Percentiles rank a stretch among this genome's conserved stretches.
Conservation (phyloP, 1,140 invertebrate genomes). For the Drosophila micromelanica region DNA sequence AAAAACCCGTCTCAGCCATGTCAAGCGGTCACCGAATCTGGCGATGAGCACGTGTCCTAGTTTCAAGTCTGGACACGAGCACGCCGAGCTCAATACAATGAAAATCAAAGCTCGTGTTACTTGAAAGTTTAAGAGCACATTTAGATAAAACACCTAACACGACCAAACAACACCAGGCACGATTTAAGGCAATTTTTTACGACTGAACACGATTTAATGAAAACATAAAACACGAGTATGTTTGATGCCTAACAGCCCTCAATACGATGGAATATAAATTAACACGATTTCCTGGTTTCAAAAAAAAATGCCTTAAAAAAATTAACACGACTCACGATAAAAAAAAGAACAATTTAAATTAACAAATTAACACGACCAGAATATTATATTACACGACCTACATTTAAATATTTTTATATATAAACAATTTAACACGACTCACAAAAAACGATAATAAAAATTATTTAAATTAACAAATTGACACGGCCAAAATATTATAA, state of each 20-base stretch:
- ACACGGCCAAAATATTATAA: too few relatives aligned
- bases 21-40: slow-evolving; percentile 17
- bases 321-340: not conserved
- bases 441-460: too few relatives aligned
- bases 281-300: too few relatives aligned
- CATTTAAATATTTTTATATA: too few relatives aligned
- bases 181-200: not conserved
- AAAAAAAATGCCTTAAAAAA: not conserved
- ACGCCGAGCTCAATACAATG: not conserved
- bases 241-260: too few relatives aligned
- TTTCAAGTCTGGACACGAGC: not conserved
- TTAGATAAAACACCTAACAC: not conserved
- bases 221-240: not conserved
- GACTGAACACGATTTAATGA: not conserved
- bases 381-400: too few relatives aligned
- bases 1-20: slow-evolving; percentile 55
- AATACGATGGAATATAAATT: not conserved
- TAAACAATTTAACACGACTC: not conserved
- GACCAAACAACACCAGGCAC: not conserved
- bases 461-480: too few relatives aligned
- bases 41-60: not conserved
- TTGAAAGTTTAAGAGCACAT: too few relatives aligned
- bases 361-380: too few relatives aligned
- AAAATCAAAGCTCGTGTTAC: too few relatives aligned
- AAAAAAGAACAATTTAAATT: too few relatives aligned